A percentile compares a stretch with the other conserved stretches of the same genome.
phyloP scores from a whole-genome alignment of 2,797 vertebrate species.

The Gymnodraco acuticeps region DNA sequence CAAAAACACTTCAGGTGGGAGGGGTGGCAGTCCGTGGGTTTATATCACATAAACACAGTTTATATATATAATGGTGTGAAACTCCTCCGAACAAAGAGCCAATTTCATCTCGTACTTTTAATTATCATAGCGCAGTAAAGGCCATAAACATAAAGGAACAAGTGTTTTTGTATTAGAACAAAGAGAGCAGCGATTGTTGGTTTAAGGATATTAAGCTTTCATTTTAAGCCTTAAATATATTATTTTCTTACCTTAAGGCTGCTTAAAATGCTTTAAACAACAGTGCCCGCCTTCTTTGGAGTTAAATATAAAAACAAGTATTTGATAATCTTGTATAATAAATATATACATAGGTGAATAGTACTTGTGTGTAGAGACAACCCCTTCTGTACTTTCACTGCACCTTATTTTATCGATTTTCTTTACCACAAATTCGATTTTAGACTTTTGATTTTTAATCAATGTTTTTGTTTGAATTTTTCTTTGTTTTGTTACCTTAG shows the following conservation, averaged over 20 bases:
- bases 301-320: too few relatives aligned
- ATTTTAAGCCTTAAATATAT: too few relatives aligned
- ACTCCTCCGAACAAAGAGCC: constrained; percentile 20
- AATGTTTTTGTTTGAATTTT: too few relatives aligned
- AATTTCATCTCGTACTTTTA: constrained; percentile 24
- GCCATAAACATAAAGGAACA: constrained; percentile 15
- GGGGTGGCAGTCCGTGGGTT: constrained; percentile 26
- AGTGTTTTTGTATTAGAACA: constrained; percentile 5
- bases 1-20: constrained; percentile 40
- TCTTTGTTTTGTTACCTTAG: too few relatives aligned
- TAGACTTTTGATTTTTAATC: too few relatives aligned
- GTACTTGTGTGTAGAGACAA: too few relatives aligned
- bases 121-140: constrained; percentile 20
- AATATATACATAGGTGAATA: too few relatives aligned
- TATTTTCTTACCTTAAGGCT: neutral
- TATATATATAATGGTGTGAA: constrained; percentile 31
- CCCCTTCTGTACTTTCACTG: too few relatives aligned
- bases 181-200: neutral
- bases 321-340: too few relatives aligned
- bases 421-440: too few relatives aligned
- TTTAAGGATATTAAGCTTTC: neutral
- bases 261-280: neutral
- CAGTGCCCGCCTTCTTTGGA: neutral
- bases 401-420: too few relatives aligned
- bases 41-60: constrained; percentile 20